Evolutionary conservation across 2,888 invertebrate species (phyloP).

Genomic region (Campoplex capitator): DNA sequence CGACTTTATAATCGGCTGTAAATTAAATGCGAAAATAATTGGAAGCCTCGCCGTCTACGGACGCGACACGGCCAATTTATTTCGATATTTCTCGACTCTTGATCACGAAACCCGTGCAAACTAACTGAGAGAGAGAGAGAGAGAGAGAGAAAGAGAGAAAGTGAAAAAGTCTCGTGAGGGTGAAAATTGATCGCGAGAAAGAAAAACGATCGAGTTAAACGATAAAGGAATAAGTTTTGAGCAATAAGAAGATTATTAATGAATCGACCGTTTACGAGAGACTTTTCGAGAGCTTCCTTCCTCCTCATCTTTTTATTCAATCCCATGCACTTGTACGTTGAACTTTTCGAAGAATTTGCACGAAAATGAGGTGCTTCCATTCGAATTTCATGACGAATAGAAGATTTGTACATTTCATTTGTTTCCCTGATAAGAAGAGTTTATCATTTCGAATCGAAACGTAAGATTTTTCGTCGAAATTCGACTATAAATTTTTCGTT

Average conservation of each 20-base stretch:
- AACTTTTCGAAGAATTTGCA: neutral
- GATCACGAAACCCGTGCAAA: conserved; percentile 28
- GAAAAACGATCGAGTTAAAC: conserved; percentile 50
- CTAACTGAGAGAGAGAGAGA: conserved; percentile 21
- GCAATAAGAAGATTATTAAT: conserved; percentile 71
- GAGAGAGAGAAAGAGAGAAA: conserved; percentile 13
- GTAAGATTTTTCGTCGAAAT: neutral
- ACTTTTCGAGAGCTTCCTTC: conserved; percentile 73
- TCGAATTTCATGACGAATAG: too few species aligned
- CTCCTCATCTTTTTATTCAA: neutral
- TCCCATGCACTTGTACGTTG: neutral
- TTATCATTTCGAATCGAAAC: neutral
- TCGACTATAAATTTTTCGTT: neutral
- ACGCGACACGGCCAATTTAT: conserved; percentile 77
- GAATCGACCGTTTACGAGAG: conserved; percentile 79
- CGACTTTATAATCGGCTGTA: conserved; percentile 69
- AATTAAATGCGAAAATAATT: conserved; percentile 71
- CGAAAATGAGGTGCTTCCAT: neutral
- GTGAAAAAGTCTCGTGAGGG: neutral
- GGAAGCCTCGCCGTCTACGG: conserved; percentile 56
- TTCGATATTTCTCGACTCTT: conserved; percentile 74
- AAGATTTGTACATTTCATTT: too few species aligned
- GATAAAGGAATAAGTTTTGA: conserved; percentile 40
- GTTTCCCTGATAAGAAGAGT: too few species aligned
- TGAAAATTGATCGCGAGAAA: conserved; percentile 36